A percentile compares a stretch with the other conserved stretches of the same genome.
These are phyloP conservation scores for Proteles cristata DNA, from an alignment of 2,113 vertebrate genomes.

Conservation along the genomic window DNA sequence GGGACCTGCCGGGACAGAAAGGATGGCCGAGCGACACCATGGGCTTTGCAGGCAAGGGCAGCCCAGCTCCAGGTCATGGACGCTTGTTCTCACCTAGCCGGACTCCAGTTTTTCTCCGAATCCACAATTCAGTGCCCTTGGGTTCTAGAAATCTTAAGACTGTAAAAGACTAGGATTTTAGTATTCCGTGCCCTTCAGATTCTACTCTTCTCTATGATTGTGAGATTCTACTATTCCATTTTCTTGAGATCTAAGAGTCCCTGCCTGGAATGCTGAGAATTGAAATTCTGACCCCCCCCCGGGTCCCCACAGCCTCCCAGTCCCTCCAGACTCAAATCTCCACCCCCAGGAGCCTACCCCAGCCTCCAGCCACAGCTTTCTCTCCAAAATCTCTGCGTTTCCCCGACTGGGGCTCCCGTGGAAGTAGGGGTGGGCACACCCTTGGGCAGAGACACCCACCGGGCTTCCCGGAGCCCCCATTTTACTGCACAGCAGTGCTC, in stretches of 20 bases:
- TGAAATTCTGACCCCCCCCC: neutral
- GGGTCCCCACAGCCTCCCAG: neutral
- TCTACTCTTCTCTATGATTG: neutral
- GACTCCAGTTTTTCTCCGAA: neutral
- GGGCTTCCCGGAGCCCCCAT: neutral
- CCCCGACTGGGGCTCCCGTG: neutral
- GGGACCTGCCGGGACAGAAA: neutral
- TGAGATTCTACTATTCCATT: neutral
- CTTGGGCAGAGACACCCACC: rapidly evolving
- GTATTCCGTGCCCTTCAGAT: neutral
- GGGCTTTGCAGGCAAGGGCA: neutral
- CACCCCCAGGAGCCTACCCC: too few relatives aligned
- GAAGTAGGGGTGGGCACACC: neutral
- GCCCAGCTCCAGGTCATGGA: neutral
- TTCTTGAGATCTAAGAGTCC: neutral
- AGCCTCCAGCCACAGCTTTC: rapidly evolving
- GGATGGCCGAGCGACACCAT: neutral
- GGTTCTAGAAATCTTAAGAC: neutral
- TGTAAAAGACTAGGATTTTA: neutral
- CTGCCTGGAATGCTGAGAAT: neutral
- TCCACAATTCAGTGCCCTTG: neutral
- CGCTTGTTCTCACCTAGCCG: neutral
- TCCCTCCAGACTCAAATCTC: neutral
- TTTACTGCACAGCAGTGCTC: neutral
- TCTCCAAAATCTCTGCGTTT: neutral